Conservation (phyloP, 2,797 vertebrate species). For the Alcedo quadribrachys region DNA sequence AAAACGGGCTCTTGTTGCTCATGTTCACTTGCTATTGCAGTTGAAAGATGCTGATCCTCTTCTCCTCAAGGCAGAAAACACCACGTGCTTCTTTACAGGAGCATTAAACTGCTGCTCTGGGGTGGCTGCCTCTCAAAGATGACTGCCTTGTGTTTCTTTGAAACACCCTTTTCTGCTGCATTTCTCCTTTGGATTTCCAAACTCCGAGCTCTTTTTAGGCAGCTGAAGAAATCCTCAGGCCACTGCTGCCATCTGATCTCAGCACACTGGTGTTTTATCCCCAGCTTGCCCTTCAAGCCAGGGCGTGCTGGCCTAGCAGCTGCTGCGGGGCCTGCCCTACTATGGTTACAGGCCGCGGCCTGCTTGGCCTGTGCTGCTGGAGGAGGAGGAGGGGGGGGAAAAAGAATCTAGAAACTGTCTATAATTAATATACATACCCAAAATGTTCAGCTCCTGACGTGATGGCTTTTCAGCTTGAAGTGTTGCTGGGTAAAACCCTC, state of each 20-base stretch:
- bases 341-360: neutral
- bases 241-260: constrained; percentile 36
- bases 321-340: neutral
- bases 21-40: neutral
- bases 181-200: neutral
- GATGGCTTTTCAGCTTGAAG: neutral
- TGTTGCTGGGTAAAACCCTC: neutral
- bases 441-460: neutral
- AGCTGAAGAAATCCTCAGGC: neutral
- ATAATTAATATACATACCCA: neutral
- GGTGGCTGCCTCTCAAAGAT: neutral
- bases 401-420: neutral
- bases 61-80: constrained; percentile 23
- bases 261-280: neutral
- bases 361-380: neutral
- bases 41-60: neutral
- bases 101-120: neutral
- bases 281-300: constrained; percentile 57
- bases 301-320: constrained; percentile 65
- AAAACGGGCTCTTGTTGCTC: neutral
- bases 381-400: neutral
- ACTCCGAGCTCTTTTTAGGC: neutral
- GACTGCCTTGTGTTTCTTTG: neutral
- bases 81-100: neutral
- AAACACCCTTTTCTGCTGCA: neutral